A percentile compares a stretch with the other conserved stretches of the same genome.
These are phyloP conservation scores for Rhinoraja longicauda DNA, from an alignment of 2,797 vertebrate species.

Conservation along the genomic window DNA sequence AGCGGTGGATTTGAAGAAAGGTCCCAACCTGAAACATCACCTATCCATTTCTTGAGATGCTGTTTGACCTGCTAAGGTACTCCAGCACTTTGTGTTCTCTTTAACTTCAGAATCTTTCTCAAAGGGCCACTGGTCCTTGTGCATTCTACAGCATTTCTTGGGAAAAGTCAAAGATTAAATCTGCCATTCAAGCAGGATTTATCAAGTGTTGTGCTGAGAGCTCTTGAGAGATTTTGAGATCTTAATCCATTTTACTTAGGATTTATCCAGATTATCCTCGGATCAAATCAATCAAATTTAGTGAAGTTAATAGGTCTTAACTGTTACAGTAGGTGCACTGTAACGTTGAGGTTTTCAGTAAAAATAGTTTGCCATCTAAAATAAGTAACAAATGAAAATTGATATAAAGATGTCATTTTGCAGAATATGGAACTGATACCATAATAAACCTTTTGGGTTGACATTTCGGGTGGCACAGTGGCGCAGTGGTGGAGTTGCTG, in stretches of 20 bases:
- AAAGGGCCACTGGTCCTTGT: not conserved
- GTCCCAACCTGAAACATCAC: too few relatives aligned
- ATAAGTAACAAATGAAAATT: not conserved
- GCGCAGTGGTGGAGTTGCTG: too few relatives aligned
- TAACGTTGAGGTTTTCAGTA: not conserved
- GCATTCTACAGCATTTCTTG: not conserved
- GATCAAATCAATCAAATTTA: not conserved
- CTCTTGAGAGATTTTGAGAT: not conserved
- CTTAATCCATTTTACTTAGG: slow-evolving; percentile 34
- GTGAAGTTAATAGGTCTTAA: not conserved
- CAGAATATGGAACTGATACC: not conserved
- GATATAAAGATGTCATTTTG: not conserved
- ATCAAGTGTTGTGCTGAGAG: not conserved
- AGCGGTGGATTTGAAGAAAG: too few relatives aligned
- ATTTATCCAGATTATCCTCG: slow-evolving; percentile 8
- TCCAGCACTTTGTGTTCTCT: too few relatives aligned
- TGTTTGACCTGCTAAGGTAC: too few relatives aligned
- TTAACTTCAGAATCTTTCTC: not conserved
- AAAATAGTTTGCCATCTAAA: not conserved
- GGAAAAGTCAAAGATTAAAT: not conserved
- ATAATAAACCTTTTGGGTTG: not conserved
- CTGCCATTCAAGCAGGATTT: not conserved
- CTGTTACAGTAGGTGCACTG: not conserved
- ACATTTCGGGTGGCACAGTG: not conserved
- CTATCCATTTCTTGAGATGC: too few relatives aligned